Evolutionary conservation across 2,888 invertebrate species (phyloP).

Genomic region (Stratiomys singularior): DNA sequence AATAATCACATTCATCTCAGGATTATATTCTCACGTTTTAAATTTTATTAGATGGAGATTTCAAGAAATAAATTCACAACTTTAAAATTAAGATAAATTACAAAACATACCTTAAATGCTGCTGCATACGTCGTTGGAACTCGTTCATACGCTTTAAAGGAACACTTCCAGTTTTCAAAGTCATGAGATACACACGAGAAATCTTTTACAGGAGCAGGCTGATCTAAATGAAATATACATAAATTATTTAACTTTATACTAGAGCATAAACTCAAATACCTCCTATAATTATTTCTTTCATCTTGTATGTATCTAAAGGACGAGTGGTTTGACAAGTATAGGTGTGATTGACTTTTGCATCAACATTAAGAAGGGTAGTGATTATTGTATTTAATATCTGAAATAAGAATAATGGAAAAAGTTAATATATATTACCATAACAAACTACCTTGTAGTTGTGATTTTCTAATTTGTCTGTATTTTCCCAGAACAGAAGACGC

Average conservation of each 20-base stretch:
- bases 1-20: no score
- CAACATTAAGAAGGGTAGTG: background rate
- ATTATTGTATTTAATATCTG: background rate
- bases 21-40: no score
- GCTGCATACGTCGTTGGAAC: background rate
- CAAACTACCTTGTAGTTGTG: background rate
- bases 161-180: conserved; percentile 21
- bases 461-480: background rate
- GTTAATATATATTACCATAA: no score
- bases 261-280: background rate
- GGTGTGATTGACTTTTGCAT: background rate
- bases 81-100: background rate
- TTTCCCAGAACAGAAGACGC: background rate
- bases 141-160: conserved; percentile 3
- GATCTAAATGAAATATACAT: background rate
- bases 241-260: no score
- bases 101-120: background rate
- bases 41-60: no score
- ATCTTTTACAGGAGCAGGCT: background rate
- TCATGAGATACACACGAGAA: conserved; percentile 3
- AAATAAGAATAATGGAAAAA: no score
- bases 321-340: background rate
- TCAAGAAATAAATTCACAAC: no score
- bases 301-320: background rate
- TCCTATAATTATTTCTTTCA: conserved; percentile 15